Base-by-base conservation (phyloP, 92 coral and sea anemone species). In the Epizoanthus stellaris region DNA sequence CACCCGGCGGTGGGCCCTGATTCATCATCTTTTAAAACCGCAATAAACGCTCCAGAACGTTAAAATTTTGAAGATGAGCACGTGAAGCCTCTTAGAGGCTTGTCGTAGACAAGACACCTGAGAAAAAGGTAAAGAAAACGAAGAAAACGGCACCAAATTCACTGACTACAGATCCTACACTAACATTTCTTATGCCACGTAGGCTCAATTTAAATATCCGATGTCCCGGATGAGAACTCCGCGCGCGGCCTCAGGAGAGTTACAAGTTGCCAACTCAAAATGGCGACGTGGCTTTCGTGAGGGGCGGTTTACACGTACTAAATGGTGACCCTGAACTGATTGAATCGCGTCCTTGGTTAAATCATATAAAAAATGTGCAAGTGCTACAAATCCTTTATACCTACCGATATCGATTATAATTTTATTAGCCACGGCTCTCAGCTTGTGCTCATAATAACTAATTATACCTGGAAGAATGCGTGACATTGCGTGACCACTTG, bases 171-270 rank as follows among this genome's bases (percentile, higher is more conserved):
- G 70, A 40, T 25, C 34, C 17, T 63, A 40, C 45, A 10, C 58
- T 40, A 79, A 42, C 83, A 79, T 79, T 62, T 79, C 72, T 79
- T 79, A 63, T 79, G 83, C 83, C 83, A 79, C 83, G 83, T 79
- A 79, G 83, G 45, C 71, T 21, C 67, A 21, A 79, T 79, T 79
- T 79, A 79, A 79, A 79, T 79, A 79, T 63, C 83, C 60, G 2
- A 63, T 62, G 61, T 79, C 83, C 83, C 83, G 83, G 83, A 79
- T 79, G 73, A 63, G 61, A 20, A 10, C 42, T 30, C 14, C n/a
- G 64, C 56, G 59, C 16, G 72, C 61, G 62, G 49, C 30, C 83
- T 79, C 73, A 70, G 72, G 62, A 70, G 83, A 79, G 70, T 13
- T 63, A 43, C 83, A 79, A 20, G 8, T 62, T 79, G 83, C 83